phyloP scores from a whole-genome alignment of 2,797 vertebrate genomes.

The Myripristis jacobus region DNA sequence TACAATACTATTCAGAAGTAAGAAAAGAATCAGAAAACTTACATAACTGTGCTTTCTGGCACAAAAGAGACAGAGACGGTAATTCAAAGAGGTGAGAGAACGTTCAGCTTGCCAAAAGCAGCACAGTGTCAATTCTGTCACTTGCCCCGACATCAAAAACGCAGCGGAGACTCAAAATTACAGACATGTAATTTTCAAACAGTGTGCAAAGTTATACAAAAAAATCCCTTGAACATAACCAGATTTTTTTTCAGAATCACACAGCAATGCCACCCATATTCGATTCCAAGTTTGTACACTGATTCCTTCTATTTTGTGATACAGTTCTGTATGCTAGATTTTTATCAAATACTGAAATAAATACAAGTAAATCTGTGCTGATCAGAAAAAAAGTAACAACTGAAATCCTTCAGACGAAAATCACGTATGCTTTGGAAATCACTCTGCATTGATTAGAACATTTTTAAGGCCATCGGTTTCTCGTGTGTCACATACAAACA shows the following conservation, averaged over 20 bases:
- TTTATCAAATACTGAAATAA: conserved; percentile 39
- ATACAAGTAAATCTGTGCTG: conserved; percentile 1
- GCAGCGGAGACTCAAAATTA: conserved; percentile 53
- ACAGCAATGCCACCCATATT: conserved; percentile 51
- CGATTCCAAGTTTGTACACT: conserved; percentile 45
- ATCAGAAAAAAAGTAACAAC: conserved; percentile 24
- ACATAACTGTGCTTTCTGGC: conserved; percentile 53
- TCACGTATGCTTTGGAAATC: conserved; percentile 72
- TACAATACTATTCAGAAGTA: conserved; percentile 62
- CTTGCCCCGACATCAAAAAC: conserved; percentile 58
- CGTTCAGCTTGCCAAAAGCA: conserved; percentile 62
- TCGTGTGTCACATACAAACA: conserved; percentile 74
- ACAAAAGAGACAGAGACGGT: conserved; percentile 46
- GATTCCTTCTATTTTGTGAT: conserved; percentile 54
- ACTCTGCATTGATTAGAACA: conserved; percentile 68
- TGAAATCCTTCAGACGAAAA: conserved; percentile 43
- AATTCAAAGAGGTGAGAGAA: conserved; percentile 49
- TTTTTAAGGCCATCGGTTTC: conserved; percentile 86
- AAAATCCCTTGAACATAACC: conserved; percentile 51
- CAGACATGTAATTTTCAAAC: conserved; percentile 54
- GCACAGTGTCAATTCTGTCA: conserved; percentile 59
- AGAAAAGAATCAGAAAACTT: conserved; percentile 53
- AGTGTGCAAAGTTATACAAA: conserved; percentile 77
- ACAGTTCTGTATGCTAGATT: conserved; percentile 32
- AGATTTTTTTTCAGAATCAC: conserved; percentile 43